Conservation (phyloP, 2,888 invertebrate species). For the Pedicia rivosa region DNA sequence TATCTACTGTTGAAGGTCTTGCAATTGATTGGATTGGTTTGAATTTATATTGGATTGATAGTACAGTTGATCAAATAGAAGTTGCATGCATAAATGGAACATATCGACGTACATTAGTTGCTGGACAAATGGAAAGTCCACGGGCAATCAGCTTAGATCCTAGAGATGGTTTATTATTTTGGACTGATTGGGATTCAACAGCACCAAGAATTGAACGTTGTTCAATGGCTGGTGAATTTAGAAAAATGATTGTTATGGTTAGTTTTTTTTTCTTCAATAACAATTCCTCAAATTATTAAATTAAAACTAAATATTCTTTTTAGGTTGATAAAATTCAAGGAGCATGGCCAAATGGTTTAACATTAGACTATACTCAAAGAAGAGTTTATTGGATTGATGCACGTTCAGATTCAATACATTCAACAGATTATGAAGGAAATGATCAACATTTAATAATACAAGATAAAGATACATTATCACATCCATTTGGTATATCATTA, state of each 20-base stretch:
- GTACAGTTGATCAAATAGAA: conserved; percentile 69
- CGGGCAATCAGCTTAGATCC: conserved; percentile 73
- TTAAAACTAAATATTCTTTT: conserved; percentile 7
- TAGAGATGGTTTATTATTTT: conserved; percentile 58
- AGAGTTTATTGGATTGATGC: conserved; percentile 79
- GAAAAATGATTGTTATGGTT: conserved; percentile 42
- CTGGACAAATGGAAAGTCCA: conserved; percentile 70
- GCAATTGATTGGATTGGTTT: conserved; percentile 79
- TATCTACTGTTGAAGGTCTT: conserved; percentile 76
- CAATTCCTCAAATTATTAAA: no score
- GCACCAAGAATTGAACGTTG: conserved; percentile 69
- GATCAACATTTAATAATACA: conserved; percentile 45
- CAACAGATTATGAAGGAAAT: conserved; percentile 61
- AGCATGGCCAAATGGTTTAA: conserved; percentile 75
- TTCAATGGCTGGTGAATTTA: conserved; percentile 56
- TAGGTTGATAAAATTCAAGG: conserved; percentile 32
- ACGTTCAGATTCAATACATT: conserved; percentile 76
- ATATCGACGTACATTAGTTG: conserved; percentile 58
- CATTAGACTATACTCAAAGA: conserved; percentile 55
- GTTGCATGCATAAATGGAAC: conserved; percentile 59
- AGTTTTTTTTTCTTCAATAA: conserved; percentile 16
- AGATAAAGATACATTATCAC: conserved; percentile 59
- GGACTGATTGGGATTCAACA: conserved; percentile 74
- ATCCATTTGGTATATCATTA: conserved; percentile 78
- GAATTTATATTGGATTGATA: conserved; percentile 81